phyloP scores from a whole-genome alignment of 2,113 vertebrate species.

The Sitta europaea region DNA sequence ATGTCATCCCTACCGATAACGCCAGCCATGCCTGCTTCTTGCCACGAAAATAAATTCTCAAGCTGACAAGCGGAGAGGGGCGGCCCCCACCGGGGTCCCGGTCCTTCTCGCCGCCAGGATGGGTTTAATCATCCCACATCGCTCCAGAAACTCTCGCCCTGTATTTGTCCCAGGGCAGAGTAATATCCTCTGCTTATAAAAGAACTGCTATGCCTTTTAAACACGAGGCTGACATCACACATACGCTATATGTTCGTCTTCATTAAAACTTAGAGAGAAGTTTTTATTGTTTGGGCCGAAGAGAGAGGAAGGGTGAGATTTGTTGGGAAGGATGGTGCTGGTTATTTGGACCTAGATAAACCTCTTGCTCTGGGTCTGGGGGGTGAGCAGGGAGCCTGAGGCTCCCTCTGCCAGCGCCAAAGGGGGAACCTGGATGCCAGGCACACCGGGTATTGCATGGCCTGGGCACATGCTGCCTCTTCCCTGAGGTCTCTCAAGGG shows the following conservation, averaged over 20 bases:
- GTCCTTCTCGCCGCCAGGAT: background rate
- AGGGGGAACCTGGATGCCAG: too few species aligned
- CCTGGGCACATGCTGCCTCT: background rate
- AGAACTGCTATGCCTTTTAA: background rate
- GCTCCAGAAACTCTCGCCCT: background rate
- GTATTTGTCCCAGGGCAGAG: background rate
- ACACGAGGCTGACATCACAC: background rate
- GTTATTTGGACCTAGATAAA: background rate
- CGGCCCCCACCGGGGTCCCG: background rate
- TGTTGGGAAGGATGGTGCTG: background rate
- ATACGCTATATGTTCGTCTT: background rate
- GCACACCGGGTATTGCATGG: accelerated
- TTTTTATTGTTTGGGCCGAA: background rate
- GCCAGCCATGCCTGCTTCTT: background rate
- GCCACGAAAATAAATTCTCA: background rate
- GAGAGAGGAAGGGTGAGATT: background rate
- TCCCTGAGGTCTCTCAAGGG: accelerated
- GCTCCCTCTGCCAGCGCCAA: background rate
- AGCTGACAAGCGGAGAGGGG: background rate
- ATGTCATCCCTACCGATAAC: background rate
- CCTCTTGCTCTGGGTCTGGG: background rate
- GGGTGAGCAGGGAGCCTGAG: accelerated
- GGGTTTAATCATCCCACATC: background rate
- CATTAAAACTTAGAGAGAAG: background rate
- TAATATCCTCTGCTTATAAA: background rate